These are phyloP conservation scores for Rhadinocentrus ornatus DNA, from an alignment of 2,797 vertebrate species.

Conservation along the genomic window DNA sequence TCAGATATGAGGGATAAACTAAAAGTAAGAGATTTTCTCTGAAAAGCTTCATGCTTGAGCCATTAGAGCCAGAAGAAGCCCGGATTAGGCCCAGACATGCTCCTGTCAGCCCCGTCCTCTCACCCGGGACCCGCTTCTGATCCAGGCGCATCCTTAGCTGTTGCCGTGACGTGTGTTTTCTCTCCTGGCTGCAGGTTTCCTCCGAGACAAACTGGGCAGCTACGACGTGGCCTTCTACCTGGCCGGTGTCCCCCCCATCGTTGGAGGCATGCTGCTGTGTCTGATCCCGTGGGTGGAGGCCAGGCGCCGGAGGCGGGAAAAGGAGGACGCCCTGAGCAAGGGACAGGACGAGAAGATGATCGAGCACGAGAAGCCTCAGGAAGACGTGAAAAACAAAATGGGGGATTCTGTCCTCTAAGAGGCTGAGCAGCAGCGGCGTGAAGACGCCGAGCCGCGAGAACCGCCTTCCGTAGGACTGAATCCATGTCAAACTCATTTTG, in stretches of 20 bases:
- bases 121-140: too few species aligned
- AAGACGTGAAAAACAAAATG: slow-evolving; percentile 33
- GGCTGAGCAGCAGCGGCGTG: background rate
- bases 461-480: slow-evolving; percentile 49
- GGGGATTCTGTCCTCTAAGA: slow-evolving; percentile 76
- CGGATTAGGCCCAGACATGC: too few species aligned
- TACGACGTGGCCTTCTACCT: slow-evolving; percentile 94
- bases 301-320: slow-evolving; percentile 70
- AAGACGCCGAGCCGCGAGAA: background rate
- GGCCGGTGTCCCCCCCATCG: slow-evolving; percentile 92
- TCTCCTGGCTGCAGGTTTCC: slow-evolving; percentile 80
- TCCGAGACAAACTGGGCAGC: slow-evolving; percentile 86
- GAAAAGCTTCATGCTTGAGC: too few species aligned
- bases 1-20: too few species aligned
- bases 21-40: too few species aligned
- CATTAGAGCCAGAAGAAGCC: too few species aligned
- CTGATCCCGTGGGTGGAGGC: slow-evolving; percentile 93
- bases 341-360: slow-evolving; percentile 86
- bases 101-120: too few species aligned
- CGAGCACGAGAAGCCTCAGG: slow-evolving; percentile 69
- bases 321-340: slow-evolving; percentile 36
- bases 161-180: too few species aligned
- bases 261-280: slow-evolving; percentile 91
- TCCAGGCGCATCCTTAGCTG: too few species aligned
- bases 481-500: slow-evolving; percentile 55